Percentiles rank a stretch among this genome's conserved stretches.
These are phyloP conservation scores for Listronotus oregonensis DNA, from an alignment of 1,140 invertebrate genomes.

Conservation along the genomic window DNA sequence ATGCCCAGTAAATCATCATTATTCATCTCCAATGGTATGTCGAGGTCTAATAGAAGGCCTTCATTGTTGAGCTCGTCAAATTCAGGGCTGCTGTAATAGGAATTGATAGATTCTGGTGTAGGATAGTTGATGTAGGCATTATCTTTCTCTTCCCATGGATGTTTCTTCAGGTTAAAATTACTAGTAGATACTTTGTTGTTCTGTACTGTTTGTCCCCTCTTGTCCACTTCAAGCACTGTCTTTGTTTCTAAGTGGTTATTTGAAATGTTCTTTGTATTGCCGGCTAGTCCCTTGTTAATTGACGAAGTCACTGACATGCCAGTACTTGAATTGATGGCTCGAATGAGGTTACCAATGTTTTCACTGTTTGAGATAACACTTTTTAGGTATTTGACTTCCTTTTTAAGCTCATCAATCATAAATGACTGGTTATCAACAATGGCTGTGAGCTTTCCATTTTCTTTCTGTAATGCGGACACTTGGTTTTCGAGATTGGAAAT, in stretches of 20 bases:
- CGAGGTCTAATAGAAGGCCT: slow-evolving; percentile 29
- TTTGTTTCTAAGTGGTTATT: slow-evolving; percentile 21
- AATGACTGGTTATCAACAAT: slow-evolving; percentile 58
- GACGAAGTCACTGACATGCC: slow-evolving; percentile 49
- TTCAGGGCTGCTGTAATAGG: slow-evolving; percentile 31
- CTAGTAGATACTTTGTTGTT: background rate
- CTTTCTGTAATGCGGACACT: slow-evolving; percentile 53
- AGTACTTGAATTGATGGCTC: slow-evolving; percentile 54
- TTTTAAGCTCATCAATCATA: slow-evolving; percentile 57
- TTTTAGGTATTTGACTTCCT: slow-evolving; percentile 60
- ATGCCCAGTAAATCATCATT: slow-evolving; percentile 34
- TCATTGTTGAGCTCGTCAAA: slow-evolving; percentile 34
- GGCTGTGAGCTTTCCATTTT: slow-evolving; percentile 58
- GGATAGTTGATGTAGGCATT: slow-evolving; percentile 27
- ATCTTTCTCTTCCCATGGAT: slow-evolving; percentile 43
- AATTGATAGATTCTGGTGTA: slow-evolving; percentile 32
- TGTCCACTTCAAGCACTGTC: slow-evolving; percentile 21
- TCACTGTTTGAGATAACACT: slow-evolving; percentile 61
- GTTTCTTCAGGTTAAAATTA: slow-evolving; percentile 19
- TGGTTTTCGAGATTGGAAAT: slow-evolving; percentile 62
- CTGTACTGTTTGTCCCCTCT: background rate
- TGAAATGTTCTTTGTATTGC: slow-evolving; percentile 7
- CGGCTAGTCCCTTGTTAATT: slow-evolving; percentile 32
- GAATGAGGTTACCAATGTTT: slow-evolving; percentile 57
- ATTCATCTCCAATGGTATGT: slow-evolving; percentile 25